Conservation (phyloP, 2,888 invertebrate genomes). For the Cecidostiba fungosa region DNA sequence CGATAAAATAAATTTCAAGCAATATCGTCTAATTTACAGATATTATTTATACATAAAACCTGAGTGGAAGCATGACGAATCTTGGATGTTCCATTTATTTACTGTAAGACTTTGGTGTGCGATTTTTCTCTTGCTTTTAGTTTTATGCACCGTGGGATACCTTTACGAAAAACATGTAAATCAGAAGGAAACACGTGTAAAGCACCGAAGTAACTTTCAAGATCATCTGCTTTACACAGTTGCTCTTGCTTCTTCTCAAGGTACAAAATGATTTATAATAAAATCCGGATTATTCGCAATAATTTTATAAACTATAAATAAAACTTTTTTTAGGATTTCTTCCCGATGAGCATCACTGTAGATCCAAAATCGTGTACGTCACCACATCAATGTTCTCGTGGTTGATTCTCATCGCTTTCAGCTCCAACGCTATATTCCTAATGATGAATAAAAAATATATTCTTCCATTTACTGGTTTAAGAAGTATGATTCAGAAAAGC, state of each 20-base stretch:
- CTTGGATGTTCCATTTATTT: conserved; percentile 62
- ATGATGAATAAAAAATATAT: conserved; percentile 60
- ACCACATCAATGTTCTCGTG: conserved; percentile 62
- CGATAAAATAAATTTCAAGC: neutral
- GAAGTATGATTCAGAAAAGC: conserved; percentile 54
- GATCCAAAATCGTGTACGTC: conserved; percentile 58
- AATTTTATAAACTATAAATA: neutral
- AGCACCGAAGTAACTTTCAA: conserved; percentile 29
- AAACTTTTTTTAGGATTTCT: conserved; percentile 49
- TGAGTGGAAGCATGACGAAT: conserved; percentile 61
- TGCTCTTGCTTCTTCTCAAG: conserved; percentile 60
- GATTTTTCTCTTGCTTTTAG: conserved; percentile 40
- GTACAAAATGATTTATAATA: neutral
- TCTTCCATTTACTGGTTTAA: conserved; percentile 60
- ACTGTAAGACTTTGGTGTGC: conserved; percentile 43
- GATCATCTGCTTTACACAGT: conserved; percentile 61
- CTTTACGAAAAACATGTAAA: conserved; percentile 47
- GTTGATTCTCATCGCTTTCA: conserved; percentile 63
- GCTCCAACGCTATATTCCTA: conserved; percentile 61
- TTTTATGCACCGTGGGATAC: conserved; percentile 51
- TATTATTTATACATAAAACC: conserved; percentile 64
- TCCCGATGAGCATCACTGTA: conserved; percentile 44
- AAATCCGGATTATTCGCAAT: neutral
- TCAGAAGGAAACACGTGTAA: neutral
- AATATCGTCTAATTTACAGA: conserved; percentile 43